Conservation (phyloP, 2,113 vertebrate species). For the Calonectris borealis region DNA sequence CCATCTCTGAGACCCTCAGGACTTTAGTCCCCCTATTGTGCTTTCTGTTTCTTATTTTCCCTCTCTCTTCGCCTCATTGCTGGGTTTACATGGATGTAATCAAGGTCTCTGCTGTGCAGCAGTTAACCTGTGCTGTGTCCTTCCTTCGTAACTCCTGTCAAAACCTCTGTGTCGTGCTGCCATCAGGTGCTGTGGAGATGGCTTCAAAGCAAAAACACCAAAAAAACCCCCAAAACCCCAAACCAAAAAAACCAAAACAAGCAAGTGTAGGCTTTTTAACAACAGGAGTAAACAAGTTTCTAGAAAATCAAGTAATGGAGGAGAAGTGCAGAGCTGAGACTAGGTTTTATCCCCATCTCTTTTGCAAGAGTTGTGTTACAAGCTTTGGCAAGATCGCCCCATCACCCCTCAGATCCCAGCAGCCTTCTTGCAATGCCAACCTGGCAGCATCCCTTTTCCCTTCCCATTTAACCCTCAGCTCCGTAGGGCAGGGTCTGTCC, state of each 20-base stretch:
- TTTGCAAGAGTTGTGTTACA: rapidly evolving
- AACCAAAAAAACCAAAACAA: background rate
- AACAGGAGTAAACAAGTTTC: background rate
- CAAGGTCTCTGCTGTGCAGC: background rate
- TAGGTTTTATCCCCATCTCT: background rate
- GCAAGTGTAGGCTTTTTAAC: background rate
- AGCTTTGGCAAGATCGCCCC: background rate
- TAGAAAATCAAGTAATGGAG: background rate
- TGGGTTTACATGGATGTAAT: background rate
- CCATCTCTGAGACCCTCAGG: background rate
- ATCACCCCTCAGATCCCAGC: background rate
- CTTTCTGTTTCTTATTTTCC: background rate
- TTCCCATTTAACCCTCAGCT: background rate
- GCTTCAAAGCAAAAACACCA: background rate
- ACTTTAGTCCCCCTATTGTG: background rate
- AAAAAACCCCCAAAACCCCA: no score
- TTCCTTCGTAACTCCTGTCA: background rate
- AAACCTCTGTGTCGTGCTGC: background rate
- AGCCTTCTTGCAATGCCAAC: background rate
- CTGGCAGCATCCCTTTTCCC: background rate
- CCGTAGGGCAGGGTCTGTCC: background rate
- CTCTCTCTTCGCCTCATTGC: background rate
- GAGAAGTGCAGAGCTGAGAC: background rate
- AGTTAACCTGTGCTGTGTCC: background rate
- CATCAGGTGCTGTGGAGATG: background rate